Base-by-base conservation (phyloP, 2,888 invertebrate species). In the Laothoe populi region DNA sequence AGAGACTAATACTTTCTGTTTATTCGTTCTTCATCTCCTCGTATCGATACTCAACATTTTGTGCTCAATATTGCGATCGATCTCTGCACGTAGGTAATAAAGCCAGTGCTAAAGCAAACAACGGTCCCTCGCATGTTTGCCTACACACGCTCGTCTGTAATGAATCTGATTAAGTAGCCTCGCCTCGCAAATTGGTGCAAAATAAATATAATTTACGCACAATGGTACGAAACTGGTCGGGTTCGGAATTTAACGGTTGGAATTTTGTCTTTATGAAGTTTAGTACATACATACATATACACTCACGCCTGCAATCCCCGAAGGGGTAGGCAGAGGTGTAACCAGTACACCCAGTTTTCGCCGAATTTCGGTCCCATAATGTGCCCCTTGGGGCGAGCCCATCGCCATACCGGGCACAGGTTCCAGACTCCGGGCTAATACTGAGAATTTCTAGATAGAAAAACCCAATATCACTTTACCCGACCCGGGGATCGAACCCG, bases 121-220 rank as follows among this genome's bases (percentile, higher is more conserved):
- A 42, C 48, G 61, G 69, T 68, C 71, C 72, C 58, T 64, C 68
- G 73, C 71, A 74, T 83, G 81, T 85, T 83, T 83, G 79, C 76
- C 64, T 78, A 84, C 80, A 83, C 79, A 72, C 67, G 66, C 78
- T 69, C 73, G 63, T 64, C 80, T 75, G 84, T 90, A 89, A 90
- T 90, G 85, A 88, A 87, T 81, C 89, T 90, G 88, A 90, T 90
- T 90, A 89, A 90, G 90, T 89, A 90, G 90, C 88, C 66, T 83
- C 80, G 79, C 75, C 75, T 71, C 72, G 71, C 72, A 71, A 75
- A 80, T 81, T 79, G 67, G 76, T 74, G 66, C 75, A 74, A 77
- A 75, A 72, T 70, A 76, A 72, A 71, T 73, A 74, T 74, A 71
- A 77, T 79, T 77, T 79, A 61, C 21, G 60, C 4, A 40, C 60